These are phyloP conservation scores for Esox niger DNA, from an alignment of 2,113 vertebrate genomes.

Conservation along the genomic window DNA sequence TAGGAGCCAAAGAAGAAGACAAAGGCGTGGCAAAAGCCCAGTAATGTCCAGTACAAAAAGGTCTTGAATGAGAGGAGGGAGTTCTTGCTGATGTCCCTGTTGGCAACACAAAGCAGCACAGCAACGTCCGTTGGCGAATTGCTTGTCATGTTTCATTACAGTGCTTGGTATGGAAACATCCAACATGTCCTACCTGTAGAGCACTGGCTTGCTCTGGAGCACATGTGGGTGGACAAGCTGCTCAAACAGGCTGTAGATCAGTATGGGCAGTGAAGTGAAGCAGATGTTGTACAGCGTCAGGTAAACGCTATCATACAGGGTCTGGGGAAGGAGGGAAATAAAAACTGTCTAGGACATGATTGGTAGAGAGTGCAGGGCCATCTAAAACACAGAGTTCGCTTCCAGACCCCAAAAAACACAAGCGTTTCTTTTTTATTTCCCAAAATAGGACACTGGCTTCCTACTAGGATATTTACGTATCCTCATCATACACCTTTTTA, in stretches of 20 bases:
- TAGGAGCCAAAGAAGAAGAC: constrained; percentile 96
- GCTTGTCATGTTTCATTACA: background rate
- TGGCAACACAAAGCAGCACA: constrained; percentile 24
- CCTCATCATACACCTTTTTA: too few species aligned
- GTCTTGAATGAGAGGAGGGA: constrained; percentile 86
- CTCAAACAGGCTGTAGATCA: constrained; percentile 97
- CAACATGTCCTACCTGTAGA: constrained; percentile 82
- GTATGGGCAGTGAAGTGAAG: constrained; percentile 98
- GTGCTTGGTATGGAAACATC: background rate
- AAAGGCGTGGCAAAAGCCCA: constrained; percentile 95
- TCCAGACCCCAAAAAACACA: too few species aligned
- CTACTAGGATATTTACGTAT: too few species aligned
- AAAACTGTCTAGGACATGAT: background rate
- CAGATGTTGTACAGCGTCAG: constrained; percentile 99
- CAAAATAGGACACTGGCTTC: too few species aligned
- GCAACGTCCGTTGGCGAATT: too few species aligned
- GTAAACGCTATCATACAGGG: constrained; percentile 97
- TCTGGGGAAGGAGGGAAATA: constrained; percentile 74
- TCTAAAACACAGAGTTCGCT: background rate
- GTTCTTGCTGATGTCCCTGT: constrained; percentile 97
- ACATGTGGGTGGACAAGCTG: constrained; percentile 94
- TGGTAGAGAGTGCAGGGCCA: too few species aligned
- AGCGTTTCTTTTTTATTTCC: too few species aligned
- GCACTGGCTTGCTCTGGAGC: constrained; percentile 88
- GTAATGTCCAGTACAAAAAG: constrained; percentile 94